Conservation (phyloP, 2,888 invertebrate species). For the Lomographa bimaculata region DNA sequence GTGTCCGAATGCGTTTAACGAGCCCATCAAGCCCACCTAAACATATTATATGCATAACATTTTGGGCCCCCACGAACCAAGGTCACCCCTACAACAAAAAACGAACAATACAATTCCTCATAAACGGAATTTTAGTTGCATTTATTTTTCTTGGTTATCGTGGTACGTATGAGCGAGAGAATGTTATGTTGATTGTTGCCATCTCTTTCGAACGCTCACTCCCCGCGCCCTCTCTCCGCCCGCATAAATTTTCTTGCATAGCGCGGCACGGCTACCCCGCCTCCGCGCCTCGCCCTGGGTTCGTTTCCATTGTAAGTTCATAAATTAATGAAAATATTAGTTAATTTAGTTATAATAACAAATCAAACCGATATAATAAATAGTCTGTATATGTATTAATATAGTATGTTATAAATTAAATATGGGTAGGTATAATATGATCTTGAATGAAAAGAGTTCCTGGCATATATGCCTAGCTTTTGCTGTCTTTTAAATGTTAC, state of each 20-base stretch:
- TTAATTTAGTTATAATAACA: no score
- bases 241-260: slow-evolving; percentile 67
- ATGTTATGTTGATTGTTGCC: slow-evolving; percentile 19
- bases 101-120: slow-evolving; percentile 47
- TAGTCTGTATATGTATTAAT: no score
- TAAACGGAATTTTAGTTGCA: slow-evolving; percentile 68
- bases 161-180: slow-evolving; percentile 40
- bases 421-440: no score
- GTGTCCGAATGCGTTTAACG: slow-evolving; percentile 10
- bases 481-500: no score
- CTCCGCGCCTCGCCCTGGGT: slow-evolving; percentile 64
- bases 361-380: no score
- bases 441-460: no score
- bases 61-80: slow-evolving; percentile 42
- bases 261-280: slow-evolving; percentile 69
- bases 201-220: slow-evolving; percentile 44
- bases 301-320: slow-evolving; percentile 59
- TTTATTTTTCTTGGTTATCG: slow-evolving; percentile 72
- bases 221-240: slow-evolving; percentile 46
- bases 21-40: slow-evolving; percentile 21
- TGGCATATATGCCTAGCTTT: no score
- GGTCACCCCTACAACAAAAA: slow-evolving; percentile 54
- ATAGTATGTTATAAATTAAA: no score
- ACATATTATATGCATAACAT: slow-evolving; percentile 19
- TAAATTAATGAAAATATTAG: slow-evolving; percentile 19